These are phyloP conservation scores for Aegotheles bennettii DNA, from an alignment of 2,113 vertebrate species.

Conservation along the genomic window DNA sequence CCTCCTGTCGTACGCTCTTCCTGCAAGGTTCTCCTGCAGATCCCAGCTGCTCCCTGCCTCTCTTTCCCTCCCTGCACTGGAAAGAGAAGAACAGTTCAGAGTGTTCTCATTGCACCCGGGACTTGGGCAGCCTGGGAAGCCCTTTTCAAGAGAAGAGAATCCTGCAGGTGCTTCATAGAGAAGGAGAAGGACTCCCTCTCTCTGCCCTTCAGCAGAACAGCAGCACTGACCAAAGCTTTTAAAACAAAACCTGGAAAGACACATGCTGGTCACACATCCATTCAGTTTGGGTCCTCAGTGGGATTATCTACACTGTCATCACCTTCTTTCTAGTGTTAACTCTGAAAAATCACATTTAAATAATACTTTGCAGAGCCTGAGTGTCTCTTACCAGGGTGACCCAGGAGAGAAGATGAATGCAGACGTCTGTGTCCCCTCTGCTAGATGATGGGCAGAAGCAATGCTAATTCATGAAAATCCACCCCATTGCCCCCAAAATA, in stretches of 20 bases:
- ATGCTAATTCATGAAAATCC: not conserved
- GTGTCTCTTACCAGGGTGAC: not conserved
- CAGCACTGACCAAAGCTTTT: not conserved
- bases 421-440: not conserved
- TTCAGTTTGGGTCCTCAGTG: too few relatives aligned
- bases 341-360: not conserved
- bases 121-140: not conserved
- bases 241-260: not conserved
- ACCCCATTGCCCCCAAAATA: not conserved
- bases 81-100: not conserved
- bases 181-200: slow-evolving; percentile 47
- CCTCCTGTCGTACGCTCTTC: not conserved
- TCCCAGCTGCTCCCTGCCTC: not conserved
- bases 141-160: not conserved
- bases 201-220: not conserved
- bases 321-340: not conserved
- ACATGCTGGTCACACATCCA: fast-evolving
- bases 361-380: not conserved
- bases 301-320: not conserved
- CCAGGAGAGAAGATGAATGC: fast-evolving
- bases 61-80: not conserved
- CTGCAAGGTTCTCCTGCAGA: not conserved
- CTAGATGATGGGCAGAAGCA: not conserved
- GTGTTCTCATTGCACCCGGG: fast-evolving
- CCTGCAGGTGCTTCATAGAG: not conserved